Evolutionary conservation across 2,888 invertebrate genomes (phyloP).

Genomic region (Coremacera marginata): DNA sequence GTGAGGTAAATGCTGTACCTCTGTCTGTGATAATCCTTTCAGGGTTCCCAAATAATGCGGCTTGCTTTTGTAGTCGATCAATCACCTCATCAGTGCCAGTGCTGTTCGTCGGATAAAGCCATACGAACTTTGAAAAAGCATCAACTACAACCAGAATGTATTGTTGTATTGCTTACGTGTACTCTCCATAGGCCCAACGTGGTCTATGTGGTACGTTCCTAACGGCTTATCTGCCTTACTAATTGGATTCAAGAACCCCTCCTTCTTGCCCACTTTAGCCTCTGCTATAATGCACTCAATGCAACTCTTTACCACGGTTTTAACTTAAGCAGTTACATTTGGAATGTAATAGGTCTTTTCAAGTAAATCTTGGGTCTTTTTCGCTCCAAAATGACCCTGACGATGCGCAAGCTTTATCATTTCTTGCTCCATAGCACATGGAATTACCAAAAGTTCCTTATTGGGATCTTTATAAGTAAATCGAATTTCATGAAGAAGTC

Average conservation of each 20-base stretch:
- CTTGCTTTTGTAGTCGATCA: conserved; percentile 53
- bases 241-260: no score
- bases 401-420: conserved; percentile 58
- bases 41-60: conserved; percentile 48
- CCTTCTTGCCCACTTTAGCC: conserved; percentile 57
- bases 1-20: conserved; percentile 44
- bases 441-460: conserved; percentile 55
- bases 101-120: no score
- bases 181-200: no score
- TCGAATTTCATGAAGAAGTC: conserved; percentile 42
- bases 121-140: conserved; percentile 60
- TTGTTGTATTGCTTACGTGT: conserved; percentile 42
- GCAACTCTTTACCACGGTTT: conserved; percentile 42
- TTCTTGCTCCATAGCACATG: conserved; percentile 60
- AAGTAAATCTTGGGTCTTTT: no score
- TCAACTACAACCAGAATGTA: conserved; percentile 46
- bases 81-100: conserved; percentile 58
- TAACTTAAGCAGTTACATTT: conserved; percentile 25
- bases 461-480: conserved; percentile 42
- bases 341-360: conserved; percentile 42
- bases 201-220: no score
- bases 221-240: no score
- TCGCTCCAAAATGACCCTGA: conserved; percentile 61
- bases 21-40: conserved; percentile 41
- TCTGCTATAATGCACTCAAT: conserved; percentile 50